These are phyloP conservation scores for Stenoptilia bipunctidactyla DNA, from an alignment of 2,888 invertebrate genomes.

Conservation along the genomic window DNA sequence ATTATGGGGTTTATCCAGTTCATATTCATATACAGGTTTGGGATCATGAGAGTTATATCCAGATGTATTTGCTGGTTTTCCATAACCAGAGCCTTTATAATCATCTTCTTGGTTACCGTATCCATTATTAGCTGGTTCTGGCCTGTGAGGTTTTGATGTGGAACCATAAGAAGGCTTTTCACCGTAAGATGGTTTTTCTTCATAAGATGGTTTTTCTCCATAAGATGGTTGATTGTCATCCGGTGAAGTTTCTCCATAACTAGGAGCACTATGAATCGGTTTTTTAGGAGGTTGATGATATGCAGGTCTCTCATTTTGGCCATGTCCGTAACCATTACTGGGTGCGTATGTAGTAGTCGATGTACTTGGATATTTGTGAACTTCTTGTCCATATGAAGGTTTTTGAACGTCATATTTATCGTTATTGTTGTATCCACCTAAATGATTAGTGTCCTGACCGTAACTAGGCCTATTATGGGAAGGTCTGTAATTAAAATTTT, in stretches of 20 bases:
- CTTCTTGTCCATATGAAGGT: slow-evolving; percentile 18
- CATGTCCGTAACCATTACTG: slow-evolving; percentile 5
- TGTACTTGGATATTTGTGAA: slow-evolving; percentile 8
- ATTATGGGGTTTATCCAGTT: slow-evolving; percentile 35
- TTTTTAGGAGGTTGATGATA: not conserved
- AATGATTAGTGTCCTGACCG: slow-evolving; percentile 1
- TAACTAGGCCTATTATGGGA: slow-evolving; percentile 12
- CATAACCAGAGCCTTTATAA: slow-evolving; percentile 1
- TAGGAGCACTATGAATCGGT: not conserved
- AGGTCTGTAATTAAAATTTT: slow-evolving; percentile 14
- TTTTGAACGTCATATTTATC: slow-evolving; percentile 7
- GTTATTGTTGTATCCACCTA: not conserved
- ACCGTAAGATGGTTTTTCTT: slow-evolving; percentile 7
- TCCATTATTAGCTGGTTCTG: slow-evolving; percentile 10
- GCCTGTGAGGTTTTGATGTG: not conserved
- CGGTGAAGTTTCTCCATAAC: not conserved
- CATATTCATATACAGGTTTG: slow-evolving; percentile 54
- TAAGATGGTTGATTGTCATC: not conserved
- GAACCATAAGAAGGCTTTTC: slow-evolving; percentile 10
- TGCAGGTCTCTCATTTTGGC: not conserved
- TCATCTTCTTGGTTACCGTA: slow-evolving; percentile 5
- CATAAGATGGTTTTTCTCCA: not conserved
- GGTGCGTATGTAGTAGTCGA: slow-evolving; percentile 4
- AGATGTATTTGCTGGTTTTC: slow-evolving; percentile 8
- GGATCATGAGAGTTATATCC: slow-evolving; percentile 18